Base-by-base conservation (phyloP, 1,140 invertebrate genomes). In the Cydia amplana region DNA sequence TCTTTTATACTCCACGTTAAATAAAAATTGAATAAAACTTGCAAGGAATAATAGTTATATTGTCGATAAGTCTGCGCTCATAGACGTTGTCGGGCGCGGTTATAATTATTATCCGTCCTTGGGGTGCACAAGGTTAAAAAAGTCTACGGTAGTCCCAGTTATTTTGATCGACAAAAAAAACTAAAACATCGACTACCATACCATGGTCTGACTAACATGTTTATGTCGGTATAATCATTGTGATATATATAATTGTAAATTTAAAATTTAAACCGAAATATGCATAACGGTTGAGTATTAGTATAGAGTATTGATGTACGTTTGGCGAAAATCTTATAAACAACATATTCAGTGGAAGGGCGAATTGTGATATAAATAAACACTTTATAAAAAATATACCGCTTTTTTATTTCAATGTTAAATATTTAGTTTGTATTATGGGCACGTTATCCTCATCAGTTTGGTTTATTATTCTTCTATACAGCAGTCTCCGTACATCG, bases 351-450 rank as follows among this genome's bases (percentile, higher is more conserved):
- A 60, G 20, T 60, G 55, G 20, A 60, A 60, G 10, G 20, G 18
- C 1, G 78, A 80, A 82, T 81, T 85, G 84, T 85, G 81, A 84
- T 84, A 83, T 81, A 79, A 82, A 81, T 82, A 82, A 85, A 82
- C 10, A 60, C 55, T 60, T 74, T 46, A 46, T 74, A 32, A 78
- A 76, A 65, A 76, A 73, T 77, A 32, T 80, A 72, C 25, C 74
- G 51, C 7, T 75, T 32, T 16, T 75, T 70, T 75, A 60, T 60
- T 60, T 60, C 7, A n/a, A 9, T 60, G 2, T 23, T 18, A 1
- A 46, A 46, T 46, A 46, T 46, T 46, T 46, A 16, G 12, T 46
- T 2, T 46, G 0, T 6, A 32, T 0, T 32, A 32, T 4, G 6
- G 28, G 2, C 28, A 28, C 28, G 25, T 25, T 25, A 25, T 3